Conservation (phyloP, 2,888 invertebrate genomes). For the Drosophila meridionalis region DNA sequence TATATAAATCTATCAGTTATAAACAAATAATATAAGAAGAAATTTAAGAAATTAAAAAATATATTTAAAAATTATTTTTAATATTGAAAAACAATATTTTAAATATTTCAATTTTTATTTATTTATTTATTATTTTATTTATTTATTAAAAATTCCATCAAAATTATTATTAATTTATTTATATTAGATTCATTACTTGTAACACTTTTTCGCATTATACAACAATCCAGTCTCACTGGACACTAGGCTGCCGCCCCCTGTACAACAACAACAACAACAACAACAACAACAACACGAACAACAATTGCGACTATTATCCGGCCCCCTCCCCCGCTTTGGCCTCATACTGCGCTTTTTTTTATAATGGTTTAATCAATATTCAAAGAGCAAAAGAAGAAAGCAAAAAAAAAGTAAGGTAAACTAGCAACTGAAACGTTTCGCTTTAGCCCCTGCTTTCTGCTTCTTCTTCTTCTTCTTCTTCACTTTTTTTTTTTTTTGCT, state of each 20-base stretch:
- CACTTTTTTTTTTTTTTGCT: conserved; percentile 34
- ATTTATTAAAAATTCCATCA: too few species aligned
- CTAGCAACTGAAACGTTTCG: conserved; percentile 19
- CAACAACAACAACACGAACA: not conserved
- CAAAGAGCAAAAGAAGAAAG: conserved; percentile 3
- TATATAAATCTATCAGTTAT: not conserved
- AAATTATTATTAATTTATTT: not conserved
- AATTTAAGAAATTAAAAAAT: not conserved
- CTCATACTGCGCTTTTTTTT: conserved; percentile 40
- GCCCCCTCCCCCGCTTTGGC: conserved; percentile 1
- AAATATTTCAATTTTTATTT: not conserved
- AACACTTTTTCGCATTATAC: conserved; percentile 29
- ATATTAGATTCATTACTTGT: not conserved
- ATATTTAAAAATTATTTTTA: not conserved
- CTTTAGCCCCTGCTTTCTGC: conserved; percentile 33
- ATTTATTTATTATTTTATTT: not conserved
- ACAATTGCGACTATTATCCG: conserved; percentile 21
- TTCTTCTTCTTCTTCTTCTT: conserved; percentile 3
- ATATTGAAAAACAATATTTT: not conserved
- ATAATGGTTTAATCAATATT: conserved; percentile 74
- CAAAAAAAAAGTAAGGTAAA: conserved; percentile 7
- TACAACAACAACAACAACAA: not conserved
- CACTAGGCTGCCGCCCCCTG: conserved; percentile 2
- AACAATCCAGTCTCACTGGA: conserved; percentile 17
- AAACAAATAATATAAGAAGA: not conserved